A percentile compares a stretch with the other conserved stretches of the same genome.
Conservation (phyloP, 1,140 invertebrate genomes). For the Caenorhabditis remanei region DNA sequence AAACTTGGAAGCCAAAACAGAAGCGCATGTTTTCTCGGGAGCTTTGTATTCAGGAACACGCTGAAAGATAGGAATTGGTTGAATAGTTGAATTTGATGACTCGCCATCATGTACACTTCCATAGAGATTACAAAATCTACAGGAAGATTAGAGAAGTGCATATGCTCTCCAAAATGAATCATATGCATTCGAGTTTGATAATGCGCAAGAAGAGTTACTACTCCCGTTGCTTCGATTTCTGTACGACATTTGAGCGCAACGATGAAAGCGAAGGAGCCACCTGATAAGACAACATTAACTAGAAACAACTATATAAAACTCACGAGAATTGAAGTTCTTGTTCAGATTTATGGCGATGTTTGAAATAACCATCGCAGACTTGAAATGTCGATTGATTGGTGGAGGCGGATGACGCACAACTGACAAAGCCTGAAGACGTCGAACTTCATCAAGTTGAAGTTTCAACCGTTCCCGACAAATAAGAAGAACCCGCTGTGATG, state of each 20-base stretch:
- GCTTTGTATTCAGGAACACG: constrained; percentile 47
- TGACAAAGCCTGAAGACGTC: constrained; percentile 33
- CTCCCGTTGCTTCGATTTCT: constrained; percentile 52
- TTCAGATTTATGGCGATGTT: constrained; percentile 46
- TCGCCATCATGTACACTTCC: constrained; percentile 56
- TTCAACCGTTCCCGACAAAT: constrained; percentile 30
- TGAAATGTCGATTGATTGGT: constrained; percentile 30
- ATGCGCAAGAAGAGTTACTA: constrained; percentile 24
- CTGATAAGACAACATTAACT: background rate
- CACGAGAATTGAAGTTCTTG: constrained; percentile 36
- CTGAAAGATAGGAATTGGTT: background rate
- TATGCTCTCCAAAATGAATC: constrained; percentile 49
- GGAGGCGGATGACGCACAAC: constrained; percentile 56
- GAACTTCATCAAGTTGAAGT: constrained; percentile 32
- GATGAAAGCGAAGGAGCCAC: constrained; percentile 53
- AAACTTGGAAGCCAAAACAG: constrained; percentile 34
- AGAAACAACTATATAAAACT: too few species aligned
- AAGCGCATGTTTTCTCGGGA: constrained; percentile 42
- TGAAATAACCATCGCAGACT: constrained; percentile 49
- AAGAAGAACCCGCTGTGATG: constrained; percentile 11
- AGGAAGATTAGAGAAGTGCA: constrained; percentile 58
- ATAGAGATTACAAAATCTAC: constrained; percentile 52
- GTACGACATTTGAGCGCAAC: constrained; percentile 50
- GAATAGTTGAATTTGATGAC: background rate
- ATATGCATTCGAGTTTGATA: constrained; percentile 6